Conservation (phyloP, 2,797 vertebrate genomes). For the Crenichthys baileyi region DNA sequence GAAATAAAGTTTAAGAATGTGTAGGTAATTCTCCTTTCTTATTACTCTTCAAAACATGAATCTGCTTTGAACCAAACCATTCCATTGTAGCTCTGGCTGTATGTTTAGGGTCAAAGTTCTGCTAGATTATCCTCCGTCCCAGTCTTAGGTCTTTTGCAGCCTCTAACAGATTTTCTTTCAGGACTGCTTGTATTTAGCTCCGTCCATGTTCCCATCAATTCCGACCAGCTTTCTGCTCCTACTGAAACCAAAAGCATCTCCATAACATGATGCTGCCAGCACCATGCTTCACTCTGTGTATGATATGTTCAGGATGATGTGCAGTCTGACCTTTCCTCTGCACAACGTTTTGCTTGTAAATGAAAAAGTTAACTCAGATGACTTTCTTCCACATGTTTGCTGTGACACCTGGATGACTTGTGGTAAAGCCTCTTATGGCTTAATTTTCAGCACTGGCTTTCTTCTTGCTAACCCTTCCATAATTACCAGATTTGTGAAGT, state of each 20-base stretch:
- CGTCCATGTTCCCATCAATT: not conserved
- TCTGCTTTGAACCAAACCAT: not conserved
- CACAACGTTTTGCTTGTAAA: not conserved
- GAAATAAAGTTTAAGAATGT: not conserved
- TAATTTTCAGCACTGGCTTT: not conserved
- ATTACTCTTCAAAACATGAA: not conserved
- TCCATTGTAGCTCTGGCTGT: not conserved
- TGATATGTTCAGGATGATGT: not conserved
- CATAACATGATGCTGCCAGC: not conserved
- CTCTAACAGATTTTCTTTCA: not conserved
- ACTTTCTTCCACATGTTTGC: not conserved
- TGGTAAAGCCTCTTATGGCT: not conserved
- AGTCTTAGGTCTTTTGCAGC: not conserved
- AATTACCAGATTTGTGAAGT: not conserved
- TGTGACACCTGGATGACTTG: not conserved
- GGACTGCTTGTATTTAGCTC: not conserved
- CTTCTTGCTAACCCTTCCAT: not conserved
- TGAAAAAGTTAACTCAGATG: not conserved
- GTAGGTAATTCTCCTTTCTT: not conserved
- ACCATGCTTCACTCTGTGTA: not conserved
- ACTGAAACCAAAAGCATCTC: not conserved
- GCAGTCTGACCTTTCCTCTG: not conserved
- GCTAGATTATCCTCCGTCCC: not conserved
- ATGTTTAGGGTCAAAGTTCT: not conserved
- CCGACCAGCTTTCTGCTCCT: not conserved